Evolutionary conservation across 2,113 vertebrate species (phyloP).

Genomic region (Piaya cayana): DNA sequence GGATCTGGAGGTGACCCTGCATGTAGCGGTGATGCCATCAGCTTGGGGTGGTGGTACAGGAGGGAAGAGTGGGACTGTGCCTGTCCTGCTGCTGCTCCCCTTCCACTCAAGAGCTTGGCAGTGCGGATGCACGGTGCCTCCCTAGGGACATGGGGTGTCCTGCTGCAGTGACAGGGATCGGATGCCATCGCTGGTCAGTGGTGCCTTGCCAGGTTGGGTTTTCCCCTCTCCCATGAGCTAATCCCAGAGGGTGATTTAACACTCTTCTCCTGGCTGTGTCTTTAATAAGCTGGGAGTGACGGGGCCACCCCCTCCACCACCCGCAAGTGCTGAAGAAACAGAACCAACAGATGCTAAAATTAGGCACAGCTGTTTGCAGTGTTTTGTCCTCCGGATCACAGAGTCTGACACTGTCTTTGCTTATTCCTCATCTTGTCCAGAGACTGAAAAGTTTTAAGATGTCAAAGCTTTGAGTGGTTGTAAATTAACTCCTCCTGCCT

Average conservation of each 20-base stretch:
- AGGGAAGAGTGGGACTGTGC: too few relatives aligned
- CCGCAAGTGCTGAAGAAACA: neutral
- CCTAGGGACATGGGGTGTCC: neutral
- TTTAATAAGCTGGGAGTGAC: constrained; percentile 24
- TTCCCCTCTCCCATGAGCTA: neutral
- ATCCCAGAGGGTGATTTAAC: neutral
- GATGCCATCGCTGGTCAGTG: rapidly evolving
- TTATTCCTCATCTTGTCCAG: constrained; percentile 46
- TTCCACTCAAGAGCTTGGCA: rapidly evolving
- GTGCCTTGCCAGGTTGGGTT: neutral
- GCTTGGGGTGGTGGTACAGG: neutral
- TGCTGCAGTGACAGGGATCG: too few relatives aligned
- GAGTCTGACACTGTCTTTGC: constrained; percentile 48
- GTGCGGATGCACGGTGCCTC: rapidly evolving
- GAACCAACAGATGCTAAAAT: constrained; percentile 54
- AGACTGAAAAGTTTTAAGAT: constrained; percentile 45
- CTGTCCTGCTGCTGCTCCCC: neutral
- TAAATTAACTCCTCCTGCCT: constrained; percentile 41
- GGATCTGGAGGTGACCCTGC: too few relatives aligned
- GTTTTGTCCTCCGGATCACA: constrained; percentile 31
- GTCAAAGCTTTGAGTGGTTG: constrained; percentile 29
- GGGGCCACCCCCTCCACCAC: neutral
- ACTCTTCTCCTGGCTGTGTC: neutral
- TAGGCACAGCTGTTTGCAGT: constrained; percentile 38
- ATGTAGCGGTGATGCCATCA: rapidly evolving